Conservation (phyloP, 2,797 vertebrate species). For the Glossophaga mutica region DNA sequence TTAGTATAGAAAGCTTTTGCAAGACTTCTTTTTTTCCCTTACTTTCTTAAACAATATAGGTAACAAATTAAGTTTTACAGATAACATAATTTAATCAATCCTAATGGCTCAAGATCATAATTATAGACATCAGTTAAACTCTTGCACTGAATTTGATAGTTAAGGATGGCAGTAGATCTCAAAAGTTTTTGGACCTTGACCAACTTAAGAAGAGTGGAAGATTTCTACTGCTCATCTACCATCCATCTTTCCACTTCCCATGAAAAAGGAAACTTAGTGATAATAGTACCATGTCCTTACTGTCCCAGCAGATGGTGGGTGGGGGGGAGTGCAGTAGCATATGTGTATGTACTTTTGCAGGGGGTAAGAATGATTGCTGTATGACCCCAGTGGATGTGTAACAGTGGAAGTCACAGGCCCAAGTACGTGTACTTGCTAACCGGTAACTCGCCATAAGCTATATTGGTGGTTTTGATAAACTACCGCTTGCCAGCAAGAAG, state of each 20-base stretch:
- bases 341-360: background rate
- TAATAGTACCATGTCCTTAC: background rate
- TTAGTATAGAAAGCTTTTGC: slow-evolving; percentile 22
- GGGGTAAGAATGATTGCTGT: background rate
- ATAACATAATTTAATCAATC: slow-evolving; percentile 23
- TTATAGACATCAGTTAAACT: background rate
- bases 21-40: background rate
- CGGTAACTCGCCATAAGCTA: background rate
- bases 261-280: slow-evolving; percentile 15
- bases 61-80: background rate
- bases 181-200: background rate
- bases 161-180: background rate
- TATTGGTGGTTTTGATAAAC: slow-evolving; percentile 37
- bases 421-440: background rate
- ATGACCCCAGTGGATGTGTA: background rate
- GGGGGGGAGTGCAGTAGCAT: background rate
- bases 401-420: background rate
- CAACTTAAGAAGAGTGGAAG: background rate
- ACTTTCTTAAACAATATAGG: background rate
- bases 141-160: background rate
- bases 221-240: background rate
- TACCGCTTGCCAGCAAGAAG: background rate
- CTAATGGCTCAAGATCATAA: background rate
- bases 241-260: background rate
- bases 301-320: background rate